Evolutionary conservation across 2,113 vertebrate species (phyloP).

Genomic region (Salvelinus namaycush): DNA sequence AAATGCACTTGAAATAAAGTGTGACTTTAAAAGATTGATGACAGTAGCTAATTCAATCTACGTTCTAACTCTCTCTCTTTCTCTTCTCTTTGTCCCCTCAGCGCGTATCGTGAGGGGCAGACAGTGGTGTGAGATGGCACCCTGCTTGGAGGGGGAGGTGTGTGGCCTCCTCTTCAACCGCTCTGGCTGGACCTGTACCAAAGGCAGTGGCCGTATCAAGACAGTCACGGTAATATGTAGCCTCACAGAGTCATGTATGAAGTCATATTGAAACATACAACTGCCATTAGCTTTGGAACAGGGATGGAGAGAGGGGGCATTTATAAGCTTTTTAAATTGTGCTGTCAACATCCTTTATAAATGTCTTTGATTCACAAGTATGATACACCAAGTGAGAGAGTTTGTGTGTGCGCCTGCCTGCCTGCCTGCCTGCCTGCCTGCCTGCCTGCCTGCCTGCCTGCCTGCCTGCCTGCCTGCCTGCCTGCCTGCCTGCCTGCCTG

Average conservation of each 20-base stretch:
- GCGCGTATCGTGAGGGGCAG: conserved; percentile 78
- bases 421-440: background rate
- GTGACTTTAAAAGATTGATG: background rate
- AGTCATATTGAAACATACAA: background rate
- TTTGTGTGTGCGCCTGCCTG: background rate
- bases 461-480: background rate
- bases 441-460: background rate
- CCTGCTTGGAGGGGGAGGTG: conserved; percentile 81
- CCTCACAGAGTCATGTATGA: background rate
- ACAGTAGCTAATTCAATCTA: background rate
- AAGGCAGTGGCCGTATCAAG: conserved; percentile 81
- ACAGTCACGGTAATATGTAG: conserved; percentile 77
- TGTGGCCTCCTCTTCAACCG: conserved; percentile 80
- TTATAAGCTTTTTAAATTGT: background rate
- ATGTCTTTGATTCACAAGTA: background rate
- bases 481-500: background rate
- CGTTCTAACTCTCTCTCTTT: background rate
- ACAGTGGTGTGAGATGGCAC: conserved; percentile 85
- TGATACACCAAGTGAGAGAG: no score
- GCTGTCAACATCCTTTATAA: background rate
- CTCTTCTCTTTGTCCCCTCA: conserved; percentile 42
- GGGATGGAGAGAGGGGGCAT: background rate
- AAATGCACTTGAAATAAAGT: no score
- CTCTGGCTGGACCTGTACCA: conserved; percentile 84
- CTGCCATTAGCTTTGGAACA: background rate